phyloP scores from a whole-genome alignment of 2,888 invertebrate genomes.

The Tachystola acroxantha region DNA sequence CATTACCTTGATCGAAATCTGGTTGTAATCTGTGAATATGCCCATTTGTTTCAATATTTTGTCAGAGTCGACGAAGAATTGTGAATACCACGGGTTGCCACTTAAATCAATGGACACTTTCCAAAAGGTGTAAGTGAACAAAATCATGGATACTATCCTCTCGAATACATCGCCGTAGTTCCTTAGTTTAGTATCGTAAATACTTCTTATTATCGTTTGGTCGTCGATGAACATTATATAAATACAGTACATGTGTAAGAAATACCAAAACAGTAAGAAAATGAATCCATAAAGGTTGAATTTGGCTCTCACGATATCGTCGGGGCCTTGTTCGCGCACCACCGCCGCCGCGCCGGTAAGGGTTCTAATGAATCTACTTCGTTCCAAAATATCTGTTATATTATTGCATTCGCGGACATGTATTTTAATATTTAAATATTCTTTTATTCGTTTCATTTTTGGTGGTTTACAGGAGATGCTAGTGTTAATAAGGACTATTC shows the following conservation, averaged over 20 bases:
- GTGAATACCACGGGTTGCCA: constrained; percentile 24
- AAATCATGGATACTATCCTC: constrained; percentile 29
- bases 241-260: constrained; percentile 36
- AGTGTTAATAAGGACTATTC: no score
- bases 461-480: no score
- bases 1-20: constrained; percentile 24
- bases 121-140: constrained; percentile 37
- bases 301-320: no score
- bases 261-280: constrained; percentile 28
- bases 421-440: no score
- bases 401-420: no score
- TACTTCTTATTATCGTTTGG: constrained; percentile 42
- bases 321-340: no score
- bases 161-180: constrained; percentile 53
- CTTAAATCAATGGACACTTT: constrained; percentile 39
- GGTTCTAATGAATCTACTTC: no score
- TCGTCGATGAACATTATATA: constrained; percentile 33
- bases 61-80: constrained; percentile 38
- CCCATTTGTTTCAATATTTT: constrained; percentile 32
- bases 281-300: no score
- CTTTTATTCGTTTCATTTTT: no score
- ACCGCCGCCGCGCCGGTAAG: no score
- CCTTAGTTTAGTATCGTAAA: constrained; percentile 46
- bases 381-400: no score
- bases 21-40: constrained; percentile 31